Conservation (phyloP, 2,113 vertebrate genomes). For the Ovis aries region ARS-UI_Ramb_v3.0 NC_056071.1:7607501-7608000, state of each 20-base stretch:
- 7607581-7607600: constrained; percentile 25
- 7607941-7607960: neutral
- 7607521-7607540: constrained; percentile 73
- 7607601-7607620: neutral
- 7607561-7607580: constrained; percentile 82
- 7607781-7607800: neutral
- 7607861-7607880: accelerated
- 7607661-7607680: neutral
- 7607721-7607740: neutral
- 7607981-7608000: neutral
- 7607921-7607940: neutral
- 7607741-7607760: neutral
- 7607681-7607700: too few relatives aligned
- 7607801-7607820: neutral
- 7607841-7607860: neutral
- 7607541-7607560: constrained; percentile 79
- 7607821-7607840: neutral
- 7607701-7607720: neutral
- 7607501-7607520: constrained; percentile 74
- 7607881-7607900: accelerated
- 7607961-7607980: neutral
- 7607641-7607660: neutral
- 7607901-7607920: neutral
- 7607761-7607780: neutral
- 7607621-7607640: too few relatives aligned